Evolutionary conservation across 2,113 vertebrate genomes (phyloP).

Genomic region (Mystacornis crossleyi): DNA sequence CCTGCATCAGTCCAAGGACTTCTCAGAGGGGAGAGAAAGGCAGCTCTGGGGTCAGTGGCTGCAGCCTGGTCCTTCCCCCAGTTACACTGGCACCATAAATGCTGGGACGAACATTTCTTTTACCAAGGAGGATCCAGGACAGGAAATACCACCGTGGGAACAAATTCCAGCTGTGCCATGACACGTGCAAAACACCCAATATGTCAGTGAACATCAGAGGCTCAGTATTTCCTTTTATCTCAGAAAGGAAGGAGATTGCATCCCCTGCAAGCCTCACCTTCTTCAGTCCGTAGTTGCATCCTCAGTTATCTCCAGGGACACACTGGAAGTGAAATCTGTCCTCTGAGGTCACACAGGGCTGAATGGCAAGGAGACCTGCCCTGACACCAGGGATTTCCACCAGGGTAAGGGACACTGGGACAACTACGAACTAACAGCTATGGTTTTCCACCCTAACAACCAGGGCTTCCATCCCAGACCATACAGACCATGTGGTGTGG

Average conservation of each 20-base stretch:
- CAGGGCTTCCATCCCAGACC: neutral
- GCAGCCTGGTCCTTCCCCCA: neutral
- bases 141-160: neutral
- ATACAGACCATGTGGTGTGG: neutral
- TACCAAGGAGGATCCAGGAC: neutral
- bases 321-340: neutral
- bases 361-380: neutral
- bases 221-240: neutral
- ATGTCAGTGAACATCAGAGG: neutral
- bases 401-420: neutral
- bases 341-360: neutral
- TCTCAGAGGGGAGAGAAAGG: neutral
- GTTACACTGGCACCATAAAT: neutral
- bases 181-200: rapidly evolving
- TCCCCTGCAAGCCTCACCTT: neutral
- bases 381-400: neutral
- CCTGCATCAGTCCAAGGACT: neutral
- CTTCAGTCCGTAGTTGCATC: neutral
- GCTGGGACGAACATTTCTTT: neutral
- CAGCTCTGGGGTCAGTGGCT: neutral
- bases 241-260: neutral
- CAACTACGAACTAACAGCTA: neutral
- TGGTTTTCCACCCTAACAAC: neutral
- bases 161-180: neutral
- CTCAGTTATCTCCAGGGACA: neutral